Conservation (phyloP, 2,888 invertebrate species). For the Calephelis perditalis region DNA sequence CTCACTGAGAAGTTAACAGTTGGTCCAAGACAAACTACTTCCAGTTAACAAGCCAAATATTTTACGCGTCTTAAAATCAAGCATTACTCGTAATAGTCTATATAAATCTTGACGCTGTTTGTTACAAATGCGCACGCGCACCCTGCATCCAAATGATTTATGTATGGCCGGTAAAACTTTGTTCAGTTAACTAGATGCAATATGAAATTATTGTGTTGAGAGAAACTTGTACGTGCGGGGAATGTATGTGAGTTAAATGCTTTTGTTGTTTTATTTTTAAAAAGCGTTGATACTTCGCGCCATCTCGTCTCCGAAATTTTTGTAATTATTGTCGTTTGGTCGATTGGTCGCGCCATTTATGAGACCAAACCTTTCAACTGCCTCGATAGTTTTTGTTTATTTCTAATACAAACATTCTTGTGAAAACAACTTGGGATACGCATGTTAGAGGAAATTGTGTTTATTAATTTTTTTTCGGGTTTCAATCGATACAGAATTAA, state of each 20-base stretch:
- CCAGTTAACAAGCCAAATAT: conserved; percentile 20
- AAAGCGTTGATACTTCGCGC: conserved; percentile 45
- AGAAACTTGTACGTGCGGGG: conserved; percentile 49
- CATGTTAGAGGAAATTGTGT: conserved; percentile 3
- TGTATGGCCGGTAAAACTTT: conserved; percentile 51
- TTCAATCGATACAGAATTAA: too few relatives aligned
- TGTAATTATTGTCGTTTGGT: conserved; percentile 49
- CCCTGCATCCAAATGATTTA: conserved; percentile 60
- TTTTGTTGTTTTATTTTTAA: conserved; percentile 41
- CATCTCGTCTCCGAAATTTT: conserved; percentile 52
- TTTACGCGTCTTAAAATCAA: conserved; percentile 23
- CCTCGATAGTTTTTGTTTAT: neutral
- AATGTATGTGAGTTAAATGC: conserved; percentile 45
- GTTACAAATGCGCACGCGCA: conserved; percentile 53
- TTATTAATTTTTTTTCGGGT: conserved; percentile 3
- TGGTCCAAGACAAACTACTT: conserved; percentile 16
- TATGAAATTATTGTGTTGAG: conserved; percentile 57
- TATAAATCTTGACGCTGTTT: conserved; percentile 28
- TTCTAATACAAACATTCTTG: neutral
- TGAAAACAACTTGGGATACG: conserved; percentile 1
- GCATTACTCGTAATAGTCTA: conserved; percentile 19
- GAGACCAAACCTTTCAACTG: neutral
- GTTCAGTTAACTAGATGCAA: conserved; percentile 59
- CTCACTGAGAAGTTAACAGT: conserved; percentile 6
- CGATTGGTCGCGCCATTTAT: conserved; percentile 8